Percentiles rank a stretch among this genome's conserved stretches.
phyloP scores from a whole-genome alignment of 2,797 vertebrate species.

The Oceanodroma leucorhoa region DNA sequence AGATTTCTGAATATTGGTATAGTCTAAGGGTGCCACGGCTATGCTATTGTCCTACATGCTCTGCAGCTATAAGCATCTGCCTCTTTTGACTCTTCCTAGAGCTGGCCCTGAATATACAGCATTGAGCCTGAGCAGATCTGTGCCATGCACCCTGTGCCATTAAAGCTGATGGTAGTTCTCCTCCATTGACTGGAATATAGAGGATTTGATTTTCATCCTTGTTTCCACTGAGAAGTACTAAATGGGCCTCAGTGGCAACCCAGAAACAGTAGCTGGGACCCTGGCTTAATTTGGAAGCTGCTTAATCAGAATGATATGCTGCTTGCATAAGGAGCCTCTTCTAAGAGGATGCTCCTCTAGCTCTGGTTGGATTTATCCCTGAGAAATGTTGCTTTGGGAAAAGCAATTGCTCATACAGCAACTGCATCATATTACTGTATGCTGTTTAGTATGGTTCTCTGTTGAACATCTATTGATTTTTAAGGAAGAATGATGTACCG shows the following conservation, averaged over 20 bases:
- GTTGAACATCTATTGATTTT: slow-evolving; percentile 48
- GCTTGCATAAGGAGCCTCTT: neutral
- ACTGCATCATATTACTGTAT: slow-evolving; percentile 12
- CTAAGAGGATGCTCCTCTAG: neutral
- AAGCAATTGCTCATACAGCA: slow-evolving; percentile 32
- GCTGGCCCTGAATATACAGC: neutral
- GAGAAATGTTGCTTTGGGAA: slow-evolving; percentile 22
- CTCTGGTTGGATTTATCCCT: slow-evolving; percentile 22
- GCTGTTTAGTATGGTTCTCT: slow-evolving; percentile 14
- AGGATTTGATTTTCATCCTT: neutral
- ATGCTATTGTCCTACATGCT: neutral
- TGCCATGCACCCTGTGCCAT: rapidly evolving
- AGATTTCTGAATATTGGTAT: neutral
- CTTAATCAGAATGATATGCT: neutral
- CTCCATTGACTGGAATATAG: neutral
- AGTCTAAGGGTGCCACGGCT: neutral
- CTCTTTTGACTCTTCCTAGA: neutral
- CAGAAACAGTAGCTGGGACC: neutral
- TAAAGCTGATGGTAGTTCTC: neutral
- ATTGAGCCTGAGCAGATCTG: neutral
- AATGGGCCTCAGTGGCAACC: neutral
- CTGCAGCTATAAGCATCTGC: neutral
- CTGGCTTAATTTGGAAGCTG: neutral
- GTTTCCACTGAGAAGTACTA: neutral
- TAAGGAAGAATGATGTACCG: slow-evolving; percentile 20